Conservation (phyloP, 1,140 invertebrate genomes). For the Trichoplusia ni region DNA sequence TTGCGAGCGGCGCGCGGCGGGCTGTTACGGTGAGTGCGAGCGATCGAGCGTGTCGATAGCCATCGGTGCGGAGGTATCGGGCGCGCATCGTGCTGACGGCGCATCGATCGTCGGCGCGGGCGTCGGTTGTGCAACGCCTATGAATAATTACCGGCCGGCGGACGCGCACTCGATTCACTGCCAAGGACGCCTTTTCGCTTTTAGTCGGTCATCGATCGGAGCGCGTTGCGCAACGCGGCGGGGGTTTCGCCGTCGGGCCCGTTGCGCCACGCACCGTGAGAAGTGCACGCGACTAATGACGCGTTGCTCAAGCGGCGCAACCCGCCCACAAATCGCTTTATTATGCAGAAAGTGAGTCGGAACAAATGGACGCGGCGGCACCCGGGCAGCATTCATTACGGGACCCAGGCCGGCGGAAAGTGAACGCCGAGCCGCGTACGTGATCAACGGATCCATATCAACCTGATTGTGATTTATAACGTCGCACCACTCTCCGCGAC, state of each 20-base stretch:
- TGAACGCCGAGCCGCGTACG: constrained; percentile 37
- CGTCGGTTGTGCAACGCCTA: constrained; percentile 48
- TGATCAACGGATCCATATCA: constrained; percentile 38
- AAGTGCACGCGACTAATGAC: constrained; percentile 43
- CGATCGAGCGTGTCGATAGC: constrained; percentile 41
- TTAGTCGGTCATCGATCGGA: constrained; percentile 48
- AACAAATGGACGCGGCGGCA: constrained; percentile 37
- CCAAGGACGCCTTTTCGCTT: constrained; percentile 60
- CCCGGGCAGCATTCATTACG: constrained; percentile 33
- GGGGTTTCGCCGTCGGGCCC: constrained; percentile 40
- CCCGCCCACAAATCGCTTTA: constrained; percentile 49
- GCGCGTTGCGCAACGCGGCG: constrained; percentile 37
- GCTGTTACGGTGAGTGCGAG: constrained; percentile 39
- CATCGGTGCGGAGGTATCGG: constrained; percentile 34
- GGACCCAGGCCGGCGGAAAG: constrained; percentile 32
- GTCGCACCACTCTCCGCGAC: constrained; percentile 24
- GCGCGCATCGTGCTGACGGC: constrained; percentile 13
- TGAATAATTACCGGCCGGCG: constrained; percentile 47
- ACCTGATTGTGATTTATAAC: constrained; percentile 49
- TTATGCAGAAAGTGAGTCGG: constrained; percentile 52
- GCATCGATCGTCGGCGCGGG: constrained; percentile 28
- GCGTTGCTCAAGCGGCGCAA: constrained; percentile 36
- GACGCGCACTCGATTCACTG: constrained; percentile 52
- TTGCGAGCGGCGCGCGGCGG: constrained; percentile 33
- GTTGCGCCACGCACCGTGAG: constrained; percentile 38